Conservation (phyloP, 2,113 vertebrate genomes). For the Crotalus horridus region DNA sequence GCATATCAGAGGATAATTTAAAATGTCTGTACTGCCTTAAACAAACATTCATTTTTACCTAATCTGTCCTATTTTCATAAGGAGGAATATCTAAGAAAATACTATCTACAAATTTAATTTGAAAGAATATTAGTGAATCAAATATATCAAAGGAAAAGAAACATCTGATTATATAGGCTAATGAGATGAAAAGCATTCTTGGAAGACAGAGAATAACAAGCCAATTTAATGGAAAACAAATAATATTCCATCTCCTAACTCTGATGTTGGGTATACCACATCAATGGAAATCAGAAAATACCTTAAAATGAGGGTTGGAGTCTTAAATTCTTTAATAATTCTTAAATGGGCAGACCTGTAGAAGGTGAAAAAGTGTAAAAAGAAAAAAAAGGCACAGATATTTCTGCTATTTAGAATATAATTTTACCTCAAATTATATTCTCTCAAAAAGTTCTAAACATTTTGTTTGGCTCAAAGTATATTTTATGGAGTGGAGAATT, state of each 20-base stretch:
- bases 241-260: not conserved
- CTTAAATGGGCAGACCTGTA: not conserved
- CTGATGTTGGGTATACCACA: not conserved
- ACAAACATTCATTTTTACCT: not conserved
- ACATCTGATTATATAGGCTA: not conserved
- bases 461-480: not conserved
- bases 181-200: not conserved
- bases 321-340: not conserved
- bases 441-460: not conserved
- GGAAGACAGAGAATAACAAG: not conserved
- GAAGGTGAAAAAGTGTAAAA: not conserved
- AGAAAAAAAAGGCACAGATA: not conserved
- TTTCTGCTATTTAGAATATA: not conserved
- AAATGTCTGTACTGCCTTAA: not conserved
- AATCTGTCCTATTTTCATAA: not conserved
- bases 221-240: not conserved
- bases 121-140: not conserved
- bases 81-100: not conserved
- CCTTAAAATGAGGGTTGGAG: not conserved
- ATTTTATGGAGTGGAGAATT: not conserved
- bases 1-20: not conserved
- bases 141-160: not conserved
- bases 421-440: not conserved
- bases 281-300: not conserved
- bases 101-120: not conserved